Conservation (phyloP, 2,888 invertebrate species). For the Dryobotodes eremita region DNA sequence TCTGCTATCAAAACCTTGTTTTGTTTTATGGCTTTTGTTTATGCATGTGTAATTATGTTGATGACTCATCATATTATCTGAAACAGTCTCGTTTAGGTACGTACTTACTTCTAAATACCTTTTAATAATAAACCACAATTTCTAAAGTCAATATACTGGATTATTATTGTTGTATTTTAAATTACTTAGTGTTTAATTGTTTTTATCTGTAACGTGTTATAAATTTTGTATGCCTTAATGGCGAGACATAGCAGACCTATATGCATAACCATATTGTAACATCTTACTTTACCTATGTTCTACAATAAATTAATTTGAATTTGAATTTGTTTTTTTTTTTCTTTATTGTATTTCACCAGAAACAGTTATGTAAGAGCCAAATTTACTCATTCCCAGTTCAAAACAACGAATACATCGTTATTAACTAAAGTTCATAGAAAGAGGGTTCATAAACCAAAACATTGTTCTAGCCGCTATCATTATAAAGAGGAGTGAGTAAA, state of each 20-base stretch:
- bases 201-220: too few relatives aligned
- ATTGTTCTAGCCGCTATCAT: conserved; percentile 49
- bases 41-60: conserved; percentile 8
- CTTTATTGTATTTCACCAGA: not conserved
- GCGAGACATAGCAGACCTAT: too few relatives aligned
- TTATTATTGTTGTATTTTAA: too few relatives aligned
- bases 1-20: conserved; percentile 44
- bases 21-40: conserved; percentile 26
- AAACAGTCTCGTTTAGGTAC: not conserved
- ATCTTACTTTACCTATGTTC: too few relatives aligned
- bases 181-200: too few relatives aligned
- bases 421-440: conserved; percentile 10
- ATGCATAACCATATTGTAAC: too few relatives aligned
- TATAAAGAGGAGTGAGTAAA: conserved; percentile 65
- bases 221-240: too few relatives aligned
- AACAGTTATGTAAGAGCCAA: not conserved
- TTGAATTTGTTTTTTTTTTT: too few relatives aligned
- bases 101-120: not conserved
- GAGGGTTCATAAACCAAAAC: conserved; percentile 32
- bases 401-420: conserved; percentile 1
- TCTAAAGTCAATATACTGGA: too few relatives aligned
- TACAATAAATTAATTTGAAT: too few relatives aligned
- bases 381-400: not conserved
- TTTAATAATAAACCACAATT: too few relatives aligned
- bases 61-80: conserved; percentile 3